phyloP scores from a whole-genome alignment of 2,888 invertebrate genomes.

The Rhagonycha fulva region DNA sequence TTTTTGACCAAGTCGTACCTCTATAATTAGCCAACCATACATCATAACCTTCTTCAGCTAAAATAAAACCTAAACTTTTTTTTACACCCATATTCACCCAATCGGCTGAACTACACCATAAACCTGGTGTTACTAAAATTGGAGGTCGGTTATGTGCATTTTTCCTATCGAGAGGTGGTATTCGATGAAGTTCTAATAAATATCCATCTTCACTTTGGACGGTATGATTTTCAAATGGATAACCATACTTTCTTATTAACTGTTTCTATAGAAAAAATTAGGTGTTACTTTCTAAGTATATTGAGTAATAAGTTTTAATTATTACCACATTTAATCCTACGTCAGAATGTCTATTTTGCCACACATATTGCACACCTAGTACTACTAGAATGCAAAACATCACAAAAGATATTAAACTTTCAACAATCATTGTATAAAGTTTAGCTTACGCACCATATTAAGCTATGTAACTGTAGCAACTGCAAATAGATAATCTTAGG shows the following conservation, averaged over 20 bases:
- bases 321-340: slow-evolving; percentile 11
- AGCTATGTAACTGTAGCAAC: too few relatives aligned
- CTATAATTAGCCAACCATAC: slow-evolving; percentile 66
- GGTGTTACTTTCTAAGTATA: background rate
- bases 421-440: background rate
- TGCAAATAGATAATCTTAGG: too few relatives aligned
- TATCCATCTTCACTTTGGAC: slow-evolving; percentile 56
- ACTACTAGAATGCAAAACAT: background rate
- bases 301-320: background rate
- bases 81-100: slow-evolving; percentile 71
- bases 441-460: background rate
- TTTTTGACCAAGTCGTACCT: slow-evolving; percentile 61
- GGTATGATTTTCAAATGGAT: slow-evolving; percentile 51
- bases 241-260: slow-evolving; percentile 50
- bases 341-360: background rate
- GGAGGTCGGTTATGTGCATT: slow-evolving; percentile 53
- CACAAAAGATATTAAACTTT: background rate
- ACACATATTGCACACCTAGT: background rate
- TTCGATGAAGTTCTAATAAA: slow-evolving; percentile 52
- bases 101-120: slow-evolving; percentile 72
- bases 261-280: slow-evolving; percentile 44
- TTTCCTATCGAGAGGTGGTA: slow-evolving; percentile 39
- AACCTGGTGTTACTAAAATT: slow-evolving; percentile 75
- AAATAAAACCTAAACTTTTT: slow-evolving; percentile 57
- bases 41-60: slow-evolving; percentile 57